phyloP scores from a whole-genome alignment of 2,888 invertebrate genomes.

The Deroplatys truncata region DNA sequence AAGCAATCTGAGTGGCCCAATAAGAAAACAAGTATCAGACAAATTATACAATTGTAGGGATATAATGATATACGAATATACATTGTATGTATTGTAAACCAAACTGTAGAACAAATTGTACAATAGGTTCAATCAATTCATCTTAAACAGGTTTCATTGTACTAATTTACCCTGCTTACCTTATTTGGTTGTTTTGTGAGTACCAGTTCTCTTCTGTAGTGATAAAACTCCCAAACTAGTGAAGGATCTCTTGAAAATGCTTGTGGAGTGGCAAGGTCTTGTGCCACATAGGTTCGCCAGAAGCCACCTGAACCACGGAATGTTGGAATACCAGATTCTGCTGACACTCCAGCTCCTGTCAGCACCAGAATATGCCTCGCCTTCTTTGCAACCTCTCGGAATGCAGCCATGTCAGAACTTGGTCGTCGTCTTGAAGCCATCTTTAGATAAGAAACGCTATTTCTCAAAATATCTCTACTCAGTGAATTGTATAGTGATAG shows the following conservation, averaged over 20 bases:
- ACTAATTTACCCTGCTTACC: constrained; percentile 42
- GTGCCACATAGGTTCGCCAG: constrained; percentile 73
- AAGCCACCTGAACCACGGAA: constrained; percentile 78
- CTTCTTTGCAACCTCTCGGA: constrained; percentile 54
- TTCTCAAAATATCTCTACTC: neutral
- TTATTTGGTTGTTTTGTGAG: constrained; percentile 65
- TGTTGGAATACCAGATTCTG: constrained; percentile 83
- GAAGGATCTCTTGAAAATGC: constrained; percentile 70
- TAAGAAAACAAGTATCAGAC: too few relatives aligned
- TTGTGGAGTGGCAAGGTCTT: constrained; percentile 62
- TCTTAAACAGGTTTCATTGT: too few relatives aligned
- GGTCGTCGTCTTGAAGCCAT: constrained; percentile 31
- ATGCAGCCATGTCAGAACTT: constrained; percentile 45
- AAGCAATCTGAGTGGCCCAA: too few relatives aligned
- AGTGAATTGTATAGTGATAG: neutral
- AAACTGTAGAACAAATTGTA: too few relatives aligned
- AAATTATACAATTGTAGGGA: too few relatives aligned
- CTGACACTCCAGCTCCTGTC: constrained; percentile 76
- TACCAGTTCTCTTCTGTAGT: constrained; percentile 76
- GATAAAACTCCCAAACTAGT: constrained; percentile 88
- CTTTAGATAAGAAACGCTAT: neutral
- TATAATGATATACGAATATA: too few relatives aligned
- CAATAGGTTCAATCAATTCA: too few relatives aligned
- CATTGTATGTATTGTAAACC: too few relatives aligned
- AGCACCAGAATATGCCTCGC: constrained; percentile 64